phyloP scores from a whole-genome alignment of 2,888 invertebrate species.

The Drosophila meridionalis region DNA sequence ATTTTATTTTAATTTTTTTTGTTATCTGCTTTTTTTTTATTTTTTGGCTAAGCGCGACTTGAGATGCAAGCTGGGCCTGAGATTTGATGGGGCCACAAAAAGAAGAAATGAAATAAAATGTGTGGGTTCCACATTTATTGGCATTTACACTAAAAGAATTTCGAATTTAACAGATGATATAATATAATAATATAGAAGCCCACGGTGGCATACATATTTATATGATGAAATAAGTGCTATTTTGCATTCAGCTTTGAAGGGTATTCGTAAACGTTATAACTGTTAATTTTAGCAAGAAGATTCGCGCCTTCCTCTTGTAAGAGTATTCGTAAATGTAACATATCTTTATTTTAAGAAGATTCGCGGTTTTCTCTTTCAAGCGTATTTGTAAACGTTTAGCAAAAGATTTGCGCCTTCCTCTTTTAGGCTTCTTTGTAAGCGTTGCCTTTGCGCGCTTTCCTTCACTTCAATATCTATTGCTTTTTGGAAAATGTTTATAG shows the following conservation, averaged over 20 bases:
- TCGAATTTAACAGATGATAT: background rate
- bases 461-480: too few species aligned
- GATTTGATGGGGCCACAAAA: constrained; percentile 13
- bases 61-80: constrained; percentile 16
- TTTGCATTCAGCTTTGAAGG: background rate
- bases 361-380: background rate
- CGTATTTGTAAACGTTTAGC: background rate
- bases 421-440: background rate
- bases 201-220: background rate
- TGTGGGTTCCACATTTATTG: constrained; percentile 32
- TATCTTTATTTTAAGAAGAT: background rate
- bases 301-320: background rate
- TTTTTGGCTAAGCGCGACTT: constrained; percentile 15
- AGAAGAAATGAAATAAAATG: constrained; percentile 8
- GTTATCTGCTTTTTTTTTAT: background rate
- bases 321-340: background rate
- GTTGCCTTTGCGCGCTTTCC: too few species aligned
- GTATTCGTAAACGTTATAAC: background rate
- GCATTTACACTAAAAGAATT: constrained; percentile 3
- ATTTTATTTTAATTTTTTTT: constrained; percentile 20
- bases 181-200: background rate
- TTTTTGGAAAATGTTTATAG: too few species aligned
- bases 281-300: background rate
- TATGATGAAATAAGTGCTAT: background rate
- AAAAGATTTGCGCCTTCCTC: background rate